Conservation (phyloP, 2,888 invertebrate species). For the Coleophora deauratella region DNA sequence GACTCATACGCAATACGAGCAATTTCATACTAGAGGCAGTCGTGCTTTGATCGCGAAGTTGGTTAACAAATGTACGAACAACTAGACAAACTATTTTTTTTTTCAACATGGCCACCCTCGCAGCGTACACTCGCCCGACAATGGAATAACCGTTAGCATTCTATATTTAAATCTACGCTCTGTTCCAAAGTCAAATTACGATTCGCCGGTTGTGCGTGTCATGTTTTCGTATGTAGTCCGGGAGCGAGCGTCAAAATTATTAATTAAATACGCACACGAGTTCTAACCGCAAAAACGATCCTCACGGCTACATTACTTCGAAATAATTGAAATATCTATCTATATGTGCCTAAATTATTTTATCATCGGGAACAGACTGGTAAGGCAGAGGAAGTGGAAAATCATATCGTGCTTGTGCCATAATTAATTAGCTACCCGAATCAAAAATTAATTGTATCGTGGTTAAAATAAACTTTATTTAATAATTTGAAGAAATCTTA, state of each 20-base stretch:
- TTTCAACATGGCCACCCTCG: background rate
- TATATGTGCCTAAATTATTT: too few species aligned
- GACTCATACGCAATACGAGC: background rate
- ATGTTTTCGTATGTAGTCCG: slow-evolving; percentile 8
- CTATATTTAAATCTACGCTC: slow-evolving; percentile 4
- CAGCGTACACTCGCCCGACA: background rate
- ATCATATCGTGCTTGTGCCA: too few species aligned
- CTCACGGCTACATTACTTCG: too few species aligned
- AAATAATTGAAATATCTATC: too few species aligned
- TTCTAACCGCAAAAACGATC: slow-evolving; percentile 6
- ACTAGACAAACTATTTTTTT: background rate
- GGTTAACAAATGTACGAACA: too few species aligned
- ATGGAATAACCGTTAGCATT: background rate
- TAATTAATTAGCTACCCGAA: too few species aligned
- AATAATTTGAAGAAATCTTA: too few species aligned
- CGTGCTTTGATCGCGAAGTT: background rate
- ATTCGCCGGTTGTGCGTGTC: slow-evolving; percentile 15
- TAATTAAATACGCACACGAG: slow-evolving; percentile 21
- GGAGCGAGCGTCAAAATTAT: slow-evolving; percentile 20
- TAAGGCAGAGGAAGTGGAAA: too few species aligned
- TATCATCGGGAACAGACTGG: too few species aligned
- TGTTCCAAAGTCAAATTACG: slow-evolving; percentile 25
- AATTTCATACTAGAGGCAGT: background rate
- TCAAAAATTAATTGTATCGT: too few species aligned
- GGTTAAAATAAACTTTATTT: too few species aligned